phyloP scores from a whole-genome alignment of 2,888 invertebrate species.

The Chrysolina americana region DNA sequence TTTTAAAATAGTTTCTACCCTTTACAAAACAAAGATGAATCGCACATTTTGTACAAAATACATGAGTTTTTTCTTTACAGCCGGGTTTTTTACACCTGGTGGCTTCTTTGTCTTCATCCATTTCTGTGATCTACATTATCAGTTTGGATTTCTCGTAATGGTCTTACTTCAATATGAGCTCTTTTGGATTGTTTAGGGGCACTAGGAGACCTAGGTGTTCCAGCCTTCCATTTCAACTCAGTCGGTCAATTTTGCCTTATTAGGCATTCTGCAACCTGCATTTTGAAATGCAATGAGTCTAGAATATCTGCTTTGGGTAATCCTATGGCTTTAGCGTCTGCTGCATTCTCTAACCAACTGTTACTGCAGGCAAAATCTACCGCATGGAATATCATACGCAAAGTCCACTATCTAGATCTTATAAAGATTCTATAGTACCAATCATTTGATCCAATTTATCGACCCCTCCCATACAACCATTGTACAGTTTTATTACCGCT shows the following conservation, averaged over 20 bases:
- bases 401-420: conserved; percentile 50
- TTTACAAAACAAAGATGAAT: conserved; percentile 6
- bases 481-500: conserved; percentile 47
- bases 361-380: conserved; percentile 52
- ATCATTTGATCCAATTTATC: conserved; percentile 53
- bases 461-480: conserved; percentile 55
- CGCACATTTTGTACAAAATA: too few species aligned
- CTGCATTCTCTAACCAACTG: conserved; percentile 52
- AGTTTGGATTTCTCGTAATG: conserved; percentile 25
- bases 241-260: conserved; percentile 7
- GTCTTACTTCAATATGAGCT: conserved; percentile 18
- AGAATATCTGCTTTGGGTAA: not conserved
- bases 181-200: conserved; percentile 19
- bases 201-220: conserved; percentile 14
- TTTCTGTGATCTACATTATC: conserved; percentile 20
- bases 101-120: conserved; percentile 28
- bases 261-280: conserved; percentile 25
- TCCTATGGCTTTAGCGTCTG: conserved; percentile 1
- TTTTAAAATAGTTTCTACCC: conserved; percentile 12
- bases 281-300: conserved; percentile 11
- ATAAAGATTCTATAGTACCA: conserved; percentile 50
- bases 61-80: too few species aligned
- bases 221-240: conserved; percentile 18
- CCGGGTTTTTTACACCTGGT: conserved; percentile 26
- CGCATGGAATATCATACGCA: conserved; percentile 50